Evolutionary conservation across 2,113 vertebrate species (phyloP).

Genomic region (Brachyistius frenatus): DNA sequence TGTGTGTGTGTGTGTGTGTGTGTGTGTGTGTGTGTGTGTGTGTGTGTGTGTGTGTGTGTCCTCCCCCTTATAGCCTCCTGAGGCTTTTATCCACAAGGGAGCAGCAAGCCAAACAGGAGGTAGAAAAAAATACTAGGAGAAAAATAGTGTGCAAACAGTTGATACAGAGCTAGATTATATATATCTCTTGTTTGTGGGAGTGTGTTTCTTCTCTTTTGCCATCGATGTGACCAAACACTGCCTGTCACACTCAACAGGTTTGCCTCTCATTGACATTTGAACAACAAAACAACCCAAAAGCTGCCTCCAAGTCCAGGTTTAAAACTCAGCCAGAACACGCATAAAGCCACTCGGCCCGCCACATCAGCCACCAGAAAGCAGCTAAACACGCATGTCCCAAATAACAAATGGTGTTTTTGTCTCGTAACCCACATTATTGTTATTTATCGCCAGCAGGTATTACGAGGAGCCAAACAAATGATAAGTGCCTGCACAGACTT

Average conservation of each 20-base stretch:
- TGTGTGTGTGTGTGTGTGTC: background rate
- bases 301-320: background rate
- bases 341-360: background rate
- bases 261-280: background rate
- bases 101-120: background rate
- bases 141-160: background rate
- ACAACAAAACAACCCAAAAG: conserved; percentile 5
- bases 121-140: background rate
- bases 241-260: background rate
- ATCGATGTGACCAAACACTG: background rate
- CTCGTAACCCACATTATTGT: conserved; percentile 1
- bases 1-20: background rate
- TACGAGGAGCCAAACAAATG: background rate
- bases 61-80: background rate
- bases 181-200: background rate
- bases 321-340: background rate
- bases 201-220: background rate
- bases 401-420: background rate
- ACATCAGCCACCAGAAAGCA: background rate
- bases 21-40: background rate
- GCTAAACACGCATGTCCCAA: background rate
- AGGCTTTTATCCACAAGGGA: conserved; percentile 29
- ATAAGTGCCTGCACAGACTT: conserved; percentile 13
- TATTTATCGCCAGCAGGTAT: conserved; percentile 12
- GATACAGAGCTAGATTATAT: background rate